phyloP scores from a whole-genome alignment of 2,888 invertebrate genomes.

The Torymus texanus region DNA sequence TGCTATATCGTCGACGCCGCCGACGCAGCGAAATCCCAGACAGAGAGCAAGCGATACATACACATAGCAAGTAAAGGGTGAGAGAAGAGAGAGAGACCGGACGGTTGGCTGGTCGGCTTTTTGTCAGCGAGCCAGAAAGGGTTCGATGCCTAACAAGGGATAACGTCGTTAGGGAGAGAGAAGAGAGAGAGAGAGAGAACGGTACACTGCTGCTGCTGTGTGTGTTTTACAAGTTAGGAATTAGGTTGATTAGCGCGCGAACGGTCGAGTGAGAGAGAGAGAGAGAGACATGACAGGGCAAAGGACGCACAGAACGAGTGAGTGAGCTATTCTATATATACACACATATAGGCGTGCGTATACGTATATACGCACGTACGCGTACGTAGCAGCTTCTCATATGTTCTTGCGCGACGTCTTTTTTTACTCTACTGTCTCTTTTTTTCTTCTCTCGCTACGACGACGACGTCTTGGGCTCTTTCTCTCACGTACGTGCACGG shows the following conservation, averaged over 20 bases:
- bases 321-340: not conserved
- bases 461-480: not conserved
- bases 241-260: constrained; percentile 73
- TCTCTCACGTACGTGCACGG: constrained; percentile 58
- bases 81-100: constrained; percentile 22
- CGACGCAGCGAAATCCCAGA: constrained; percentile 37
- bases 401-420: not conserved
- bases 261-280: constrained; percentile 1
- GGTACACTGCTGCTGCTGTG: constrained; percentile 63
- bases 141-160: constrained; percentile 74
- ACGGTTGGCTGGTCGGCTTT: constrained; percentile 38
- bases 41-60: constrained; percentile 25
- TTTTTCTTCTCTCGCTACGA: not conserved
- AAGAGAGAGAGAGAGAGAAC: constrained; percentile 35
- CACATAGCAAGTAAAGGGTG: not conserved
- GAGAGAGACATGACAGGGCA: not conserved
- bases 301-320: not conserved
- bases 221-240: constrained; percentile 76
- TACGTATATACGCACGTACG: constrained; percentile 17
- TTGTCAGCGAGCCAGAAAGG: constrained; percentile 59
- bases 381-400: not conserved
- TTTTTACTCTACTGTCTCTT: not conserved
- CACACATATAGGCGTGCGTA: not conserved
- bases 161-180: constrained; percentile 70
- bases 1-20: constrained; percentile 32